Base-by-base conservation (phyloP, 1,140 invertebrate species). In the Drosophila pandora region DNA sequence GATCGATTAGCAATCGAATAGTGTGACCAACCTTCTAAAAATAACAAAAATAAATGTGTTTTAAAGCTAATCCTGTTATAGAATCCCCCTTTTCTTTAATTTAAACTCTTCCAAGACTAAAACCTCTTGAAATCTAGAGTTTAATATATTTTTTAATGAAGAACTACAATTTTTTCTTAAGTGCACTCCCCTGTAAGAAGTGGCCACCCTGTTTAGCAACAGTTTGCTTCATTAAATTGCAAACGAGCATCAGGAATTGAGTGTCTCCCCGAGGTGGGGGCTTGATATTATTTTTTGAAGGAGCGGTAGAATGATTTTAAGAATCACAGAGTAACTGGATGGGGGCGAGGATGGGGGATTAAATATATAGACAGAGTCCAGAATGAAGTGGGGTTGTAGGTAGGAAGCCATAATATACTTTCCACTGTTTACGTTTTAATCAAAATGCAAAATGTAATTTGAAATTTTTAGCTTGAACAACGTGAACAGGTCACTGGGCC, bases 361-460 rank as follows among this genome's bases (percentile, higher is more conserved):
- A 49, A 50, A 53, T 17, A 53, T 43, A 43, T 21, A 54, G 17
- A 28, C n/a, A 32, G 25, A 17, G n/a, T 10, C 2, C 2, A 17
- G 22, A 52, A 52, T 25, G 21, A 13, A 32, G 22, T 3, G 2
- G 3, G 17, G 17, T 13, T n/a, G 39, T 13, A 7, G 37, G 50
- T 32, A 60, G 59, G 54, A 23, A 21, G 25, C 39, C 50, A 25
- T 21, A 10, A 17, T 47, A 10, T 5, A 22, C 21, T 22, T 21
- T 22, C 9, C 69, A 43, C 21, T 65, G 61, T 62, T 83, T 47
- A 76, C 62, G 49, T 68, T 69, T 72, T 80, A 79, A 83, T 79
- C 65, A 81, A 81, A 81, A 81, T 81, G 78, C 73, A 63, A 82
- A 77, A 77, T 78, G 61, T 72, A 78, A 73, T 73, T 78, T 47